Conservation (phyloP, 2,113 vertebrate genomes). For the Hippocampus barbouri region DNA sequence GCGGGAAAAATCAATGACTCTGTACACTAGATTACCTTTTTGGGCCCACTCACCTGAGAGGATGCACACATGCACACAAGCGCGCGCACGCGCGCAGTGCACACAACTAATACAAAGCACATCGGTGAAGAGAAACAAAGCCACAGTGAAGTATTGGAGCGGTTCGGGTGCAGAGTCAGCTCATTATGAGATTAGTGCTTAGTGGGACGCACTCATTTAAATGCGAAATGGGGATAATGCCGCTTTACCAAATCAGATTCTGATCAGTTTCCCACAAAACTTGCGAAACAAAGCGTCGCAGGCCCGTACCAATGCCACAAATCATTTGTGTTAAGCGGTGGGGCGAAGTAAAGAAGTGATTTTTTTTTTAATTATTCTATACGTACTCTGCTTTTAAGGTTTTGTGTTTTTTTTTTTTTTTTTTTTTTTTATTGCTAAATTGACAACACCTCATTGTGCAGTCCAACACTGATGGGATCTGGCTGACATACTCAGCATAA, state of each 20-base stretch:
- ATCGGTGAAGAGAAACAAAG: slow-evolving; percentile 42
- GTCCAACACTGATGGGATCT: background rate
- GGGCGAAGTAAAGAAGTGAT: background rate
- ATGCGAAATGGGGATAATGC: slow-evolving; percentile 52
- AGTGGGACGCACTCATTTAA: slow-evolving; percentile 44
- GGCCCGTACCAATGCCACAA: slow-evolving; percentile 26
- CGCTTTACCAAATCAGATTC: slow-evolving; percentile 56
- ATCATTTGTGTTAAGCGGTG: background rate
- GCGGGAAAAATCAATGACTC: slow-evolving; percentile 65
- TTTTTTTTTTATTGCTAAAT: no score
- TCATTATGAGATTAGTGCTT: slow-evolving; percentile 60
- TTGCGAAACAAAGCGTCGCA: slow-evolving; percentile 22
- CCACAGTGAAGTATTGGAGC: slow-evolving; percentile 41
- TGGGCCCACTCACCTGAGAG: slow-evolving; percentile 60
- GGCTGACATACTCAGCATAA: background rate
- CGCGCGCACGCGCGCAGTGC: slow-evolving; percentile 4
- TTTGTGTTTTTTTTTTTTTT: no score
- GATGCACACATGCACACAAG: slow-evolving; percentile 24
- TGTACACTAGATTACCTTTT: slow-evolving; percentile 67
- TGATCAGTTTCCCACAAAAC: slow-evolving; percentile 49
- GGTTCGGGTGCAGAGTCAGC: slow-evolving; percentile 56
- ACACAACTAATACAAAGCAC: slow-evolving; percentile 17
- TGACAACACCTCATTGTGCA: no score
- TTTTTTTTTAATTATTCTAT: no score
- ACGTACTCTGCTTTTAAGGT: no score